These are phyloP conservation scores for Lates japonicus DNA, from an alignment of 2,797 vertebrate species.

Conservation along the genomic window DNA sequence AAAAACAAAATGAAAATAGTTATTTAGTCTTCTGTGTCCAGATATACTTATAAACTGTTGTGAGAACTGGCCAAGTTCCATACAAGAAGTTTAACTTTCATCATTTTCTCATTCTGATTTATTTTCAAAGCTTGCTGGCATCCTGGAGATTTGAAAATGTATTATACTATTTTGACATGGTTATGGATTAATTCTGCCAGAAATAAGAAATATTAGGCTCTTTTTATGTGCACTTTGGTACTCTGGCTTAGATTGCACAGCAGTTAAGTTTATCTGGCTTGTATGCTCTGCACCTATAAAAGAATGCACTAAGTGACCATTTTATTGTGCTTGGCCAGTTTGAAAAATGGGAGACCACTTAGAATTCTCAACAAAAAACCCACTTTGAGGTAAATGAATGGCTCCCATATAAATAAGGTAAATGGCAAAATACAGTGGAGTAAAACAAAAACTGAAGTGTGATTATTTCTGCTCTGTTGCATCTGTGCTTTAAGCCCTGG, in stretches of 20 bases:
- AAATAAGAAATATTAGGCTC: conserved; percentile 9
- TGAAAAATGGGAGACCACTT: not conserved
- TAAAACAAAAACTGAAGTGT: not conserved
- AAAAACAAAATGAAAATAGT: not conserved
- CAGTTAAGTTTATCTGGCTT: conserved; percentile 9
- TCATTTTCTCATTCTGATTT: not conserved
- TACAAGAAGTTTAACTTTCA: not conserved
- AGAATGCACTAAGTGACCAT: conserved; percentile 20
- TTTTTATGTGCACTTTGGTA: not conserved
- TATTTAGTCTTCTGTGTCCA: conserved; percentile 2
- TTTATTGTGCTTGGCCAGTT: conserved; percentile 28
- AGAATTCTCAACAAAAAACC: not conserved
- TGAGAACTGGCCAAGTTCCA: not conserved
- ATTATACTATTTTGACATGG: not conserved
- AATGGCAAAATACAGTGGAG: not conserved
- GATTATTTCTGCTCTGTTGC: conserved; percentile 5
- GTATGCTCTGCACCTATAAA: not conserved
- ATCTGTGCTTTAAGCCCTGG: conserved; percentile 4
- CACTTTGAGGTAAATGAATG: not conserved
- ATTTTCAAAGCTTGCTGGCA: not conserved
- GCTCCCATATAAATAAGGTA: not conserved
- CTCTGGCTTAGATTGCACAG: not conserved
- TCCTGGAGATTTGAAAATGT: not conserved
- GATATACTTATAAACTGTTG: too few relatives aligned
- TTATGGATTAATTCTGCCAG: not conserved